phyloP scores from a whole-genome alignment of 2,113 vertebrate genomes.

The Cynocephalus volans region DNA sequence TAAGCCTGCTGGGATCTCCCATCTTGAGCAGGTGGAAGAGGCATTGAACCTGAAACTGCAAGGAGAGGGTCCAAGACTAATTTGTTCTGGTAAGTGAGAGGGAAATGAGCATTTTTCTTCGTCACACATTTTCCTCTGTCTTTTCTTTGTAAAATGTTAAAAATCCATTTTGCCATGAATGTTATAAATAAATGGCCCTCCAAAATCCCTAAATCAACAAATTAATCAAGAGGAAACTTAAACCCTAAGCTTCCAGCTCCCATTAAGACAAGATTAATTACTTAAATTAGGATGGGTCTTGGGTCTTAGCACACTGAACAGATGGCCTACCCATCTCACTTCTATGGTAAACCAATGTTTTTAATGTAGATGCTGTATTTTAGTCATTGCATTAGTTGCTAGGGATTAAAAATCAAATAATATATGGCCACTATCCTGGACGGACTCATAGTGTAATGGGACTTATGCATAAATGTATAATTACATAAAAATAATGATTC shows the following conservation, averaged over 20 bases:
- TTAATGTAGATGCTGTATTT: neutral
- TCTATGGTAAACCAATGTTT: neutral
- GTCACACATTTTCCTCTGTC: neutral
- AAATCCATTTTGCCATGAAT: neutral
- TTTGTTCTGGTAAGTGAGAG: constrained; percentile 11
- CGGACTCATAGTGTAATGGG: neutral
- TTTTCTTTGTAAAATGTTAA: constrained; percentile 11
- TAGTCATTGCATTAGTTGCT: neutral
- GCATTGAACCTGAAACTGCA: neutral
- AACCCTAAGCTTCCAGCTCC: neutral
- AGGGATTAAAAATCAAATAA: neutral
- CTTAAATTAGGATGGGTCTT: neutral
- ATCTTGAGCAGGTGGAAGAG: constrained; percentile 34
- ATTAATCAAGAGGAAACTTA: neutral
- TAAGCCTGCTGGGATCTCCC: neutral
- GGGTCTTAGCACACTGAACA: neutral
- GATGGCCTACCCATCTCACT: neutral
- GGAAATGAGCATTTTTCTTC: neutral
- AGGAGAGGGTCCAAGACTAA: neutral
- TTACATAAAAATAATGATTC: neutral
- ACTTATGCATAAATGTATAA: neutral
- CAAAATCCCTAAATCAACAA: neutral
- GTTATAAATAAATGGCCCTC: neutral
- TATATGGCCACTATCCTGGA: neutral
- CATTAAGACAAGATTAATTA: neutral